A percentile compares a stretch with the other conserved stretches of the same genome.
phyloP scores from a whole-genome alignment of 2,888 invertebrate species.

The Campaea margaritaria region DNA sequence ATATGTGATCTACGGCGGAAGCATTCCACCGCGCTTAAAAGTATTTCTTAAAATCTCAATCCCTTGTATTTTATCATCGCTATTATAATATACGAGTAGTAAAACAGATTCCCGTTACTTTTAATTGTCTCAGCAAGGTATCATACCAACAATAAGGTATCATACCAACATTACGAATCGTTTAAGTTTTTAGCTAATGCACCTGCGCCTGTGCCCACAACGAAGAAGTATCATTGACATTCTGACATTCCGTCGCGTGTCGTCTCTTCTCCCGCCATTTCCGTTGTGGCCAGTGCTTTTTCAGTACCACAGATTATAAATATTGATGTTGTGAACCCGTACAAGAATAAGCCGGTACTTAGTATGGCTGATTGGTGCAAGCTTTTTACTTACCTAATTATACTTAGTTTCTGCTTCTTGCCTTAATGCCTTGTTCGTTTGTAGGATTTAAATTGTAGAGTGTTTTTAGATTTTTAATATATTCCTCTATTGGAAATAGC shows the following conservation, averaged over 20 bases:
- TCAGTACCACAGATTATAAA: conserved; percentile 57
- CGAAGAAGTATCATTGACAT: conserved; percentile 28
- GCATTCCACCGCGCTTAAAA: too few relatives aligned
- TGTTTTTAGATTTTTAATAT: too few relatives aligned
- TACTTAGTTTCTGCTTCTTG: background rate
- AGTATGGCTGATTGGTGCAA: conserved; percentile 34
- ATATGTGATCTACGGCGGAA: too few relatives aligned
- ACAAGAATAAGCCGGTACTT: conserved; percentile 31
- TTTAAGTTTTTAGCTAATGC: conserved; percentile 35
- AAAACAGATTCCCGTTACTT: background rate
- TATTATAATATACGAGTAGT: background rate
- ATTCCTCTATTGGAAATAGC: too few relatives aligned
- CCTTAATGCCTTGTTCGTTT: background rate
- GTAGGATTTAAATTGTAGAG: too few relatives aligned
- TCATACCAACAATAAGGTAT: background rate
- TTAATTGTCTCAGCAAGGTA: background rate
- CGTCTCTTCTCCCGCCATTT: conserved; percentile 59
- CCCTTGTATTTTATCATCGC: background rate
- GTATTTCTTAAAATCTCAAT: background rate
- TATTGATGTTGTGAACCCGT: conserved; percentile 54
- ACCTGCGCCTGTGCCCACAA: conserved; percentile 45
- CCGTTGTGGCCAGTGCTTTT: conserved; percentile 53
- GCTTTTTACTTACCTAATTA: conserved; percentile 2
- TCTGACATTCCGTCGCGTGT: conserved; percentile 68
- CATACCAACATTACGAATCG: conserved; percentile 32